phyloP scores from a whole-genome alignment of 2,113 vertebrate genomes.

The Gila orcuttii region DNA sequence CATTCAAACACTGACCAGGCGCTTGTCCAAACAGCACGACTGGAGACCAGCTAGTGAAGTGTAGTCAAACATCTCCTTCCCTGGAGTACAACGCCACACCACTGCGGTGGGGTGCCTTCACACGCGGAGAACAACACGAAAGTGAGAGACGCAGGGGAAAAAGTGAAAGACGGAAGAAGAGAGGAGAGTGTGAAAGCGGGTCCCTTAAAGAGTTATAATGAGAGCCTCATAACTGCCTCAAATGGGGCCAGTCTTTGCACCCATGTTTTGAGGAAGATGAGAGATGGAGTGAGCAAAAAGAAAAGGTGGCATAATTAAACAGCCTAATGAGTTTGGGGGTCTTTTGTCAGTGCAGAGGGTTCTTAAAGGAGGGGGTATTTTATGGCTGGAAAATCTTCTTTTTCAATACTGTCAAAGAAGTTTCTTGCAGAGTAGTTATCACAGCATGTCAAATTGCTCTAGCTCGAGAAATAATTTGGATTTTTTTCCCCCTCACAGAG shows the following conservation, averaged over 20 bases:
- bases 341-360: slow-evolving; percentile 83
- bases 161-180: slow-evolving; percentile 58
- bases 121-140: slow-evolving; percentile 61
- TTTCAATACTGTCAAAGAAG: slow-evolving; percentile 89
- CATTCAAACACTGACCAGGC: slow-evolving; percentile 58
- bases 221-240: slow-evolving; percentile 57
- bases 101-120: slow-evolving; percentile 56
- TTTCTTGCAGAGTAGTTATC: slow-evolving; percentile 99
- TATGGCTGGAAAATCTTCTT: slow-evolving; percentile 91
- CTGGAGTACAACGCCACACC: slow-evolving; percentile 61
- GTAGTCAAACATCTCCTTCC: slow-evolving; percentile 68
- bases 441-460: slow-evolving; percentile 99
- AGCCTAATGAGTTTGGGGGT: slow-evolving; percentile 94
- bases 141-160: slow-evolving; percentile 59
- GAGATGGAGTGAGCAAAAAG: slow-evolving; percentile 67
- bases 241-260: slow-evolving; percentile 66
- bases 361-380: slow-evolving; percentile 76
- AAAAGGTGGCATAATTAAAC: slow-evolving; percentile 94
- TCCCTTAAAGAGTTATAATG: slow-evolving; percentile 59
- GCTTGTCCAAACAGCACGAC: slow-evolving; percentile 58
- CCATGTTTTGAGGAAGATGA: slow-evolving; percentile 75
- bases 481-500: slow-evolving; percentile 80
- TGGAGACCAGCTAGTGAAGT: slow-evolving; percentile 61
- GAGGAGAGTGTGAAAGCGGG: slow-evolving; percentile 49
- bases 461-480: slow-evolving; percentile 91